These are phyloP conservation scores for Drosophila watanabei DNA, from an alignment of 1,140 invertebrate genomes.

Conservation along the genomic window DNA sequence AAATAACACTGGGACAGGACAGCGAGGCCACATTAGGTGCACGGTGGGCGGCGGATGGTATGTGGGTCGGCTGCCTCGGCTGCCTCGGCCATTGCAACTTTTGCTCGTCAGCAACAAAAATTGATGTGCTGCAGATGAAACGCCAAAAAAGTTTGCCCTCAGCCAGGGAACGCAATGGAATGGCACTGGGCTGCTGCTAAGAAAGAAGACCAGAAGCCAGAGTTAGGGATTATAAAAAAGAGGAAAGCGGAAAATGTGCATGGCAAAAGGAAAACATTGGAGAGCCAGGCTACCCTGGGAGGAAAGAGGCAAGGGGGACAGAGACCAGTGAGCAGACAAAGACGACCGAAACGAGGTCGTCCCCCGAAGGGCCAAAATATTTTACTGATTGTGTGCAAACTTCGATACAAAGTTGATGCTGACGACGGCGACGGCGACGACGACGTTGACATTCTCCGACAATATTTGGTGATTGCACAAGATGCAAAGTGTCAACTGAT, in stretches of 20 bases:
- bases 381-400: conserved; percentile 84
- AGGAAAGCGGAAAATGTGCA: conserved; percentile 76
- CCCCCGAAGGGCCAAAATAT: conserved; percentile 81
- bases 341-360: conserved; percentile 79
- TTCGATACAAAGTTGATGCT: conserved; percentile 82
- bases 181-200: conserved; percentile 49
- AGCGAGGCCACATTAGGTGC: conserved; percentile 51
- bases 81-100: conserved; percentile 74
- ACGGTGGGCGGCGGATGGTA: conserved; percentile 5
- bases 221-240: conserved; percentile 76
- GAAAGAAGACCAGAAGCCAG: conserved; percentile 70
- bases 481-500: conserved; percentile 81
- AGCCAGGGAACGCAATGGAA: conserved; percentile 39
- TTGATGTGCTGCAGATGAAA: conserved; percentile 85
- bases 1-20: conserved; percentile 76
- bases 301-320: neutral
- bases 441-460: conserved; percentile 75
- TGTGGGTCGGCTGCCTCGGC: conserved; percentile 45
- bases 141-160: conserved; percentile 83
- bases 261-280: conserved; percentile 75
- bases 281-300: conserved; percentile 8
- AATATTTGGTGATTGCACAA: conserved; percentile 84
- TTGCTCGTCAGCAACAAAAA: conserved; percentile 85
- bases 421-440: conserved; percentile 37
- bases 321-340: conserved; percentile 63